Evolutionary conservation across 2,113 vertebrate genomes (phyloP), one percentile per base, ranked within the genome.

Genomic region (Peromyscus californicus): DNA sequence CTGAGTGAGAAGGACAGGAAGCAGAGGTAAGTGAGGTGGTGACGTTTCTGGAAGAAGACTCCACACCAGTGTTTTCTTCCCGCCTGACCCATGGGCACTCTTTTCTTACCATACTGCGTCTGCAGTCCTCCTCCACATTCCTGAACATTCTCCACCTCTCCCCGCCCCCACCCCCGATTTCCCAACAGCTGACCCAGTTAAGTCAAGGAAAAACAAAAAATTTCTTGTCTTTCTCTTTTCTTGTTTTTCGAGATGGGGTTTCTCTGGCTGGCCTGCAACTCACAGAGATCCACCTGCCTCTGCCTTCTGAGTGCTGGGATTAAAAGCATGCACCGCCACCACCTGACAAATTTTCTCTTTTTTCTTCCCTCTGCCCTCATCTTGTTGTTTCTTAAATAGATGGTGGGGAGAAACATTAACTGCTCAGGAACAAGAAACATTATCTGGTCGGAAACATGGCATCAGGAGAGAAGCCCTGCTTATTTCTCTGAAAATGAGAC

Each of bases 11-110:
- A 48, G 6, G 36, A 16, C 51, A 54, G n/a, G 22, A 31, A 29
- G 75, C 69, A 74, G 69, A 31, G n/a, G 42, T 0, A 3, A 24
- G 63, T 12, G 17, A 21, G 10, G 39, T 17, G 4, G 9, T 7
- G 22, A 3, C 42, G 36, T 6, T 7, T 59, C 16, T 4, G 3
- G 12, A 39, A 0, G 0, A 12, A 0, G 0, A 12, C 19, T n/a
- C 1, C 1, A 0, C 1, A 3, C 9, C 1, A 31, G n/a, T 42
- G 82, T 13, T 17, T 6, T 61, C 26, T 67, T 48, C 10, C 0
- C 0, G 63, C 67, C 92, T 19, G n/a, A 80, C 42, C 45, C 9
- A 5, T 0, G 29, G 2, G 7, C 59, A 10, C n/a, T 54, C 12
- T 10, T 33, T 7, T 17, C 26, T 61, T 75, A 21, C n/a, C 5